Conservation (phyloP, 2,888 invertebrate species). For the Notocelia uddmanniana region DNA sequence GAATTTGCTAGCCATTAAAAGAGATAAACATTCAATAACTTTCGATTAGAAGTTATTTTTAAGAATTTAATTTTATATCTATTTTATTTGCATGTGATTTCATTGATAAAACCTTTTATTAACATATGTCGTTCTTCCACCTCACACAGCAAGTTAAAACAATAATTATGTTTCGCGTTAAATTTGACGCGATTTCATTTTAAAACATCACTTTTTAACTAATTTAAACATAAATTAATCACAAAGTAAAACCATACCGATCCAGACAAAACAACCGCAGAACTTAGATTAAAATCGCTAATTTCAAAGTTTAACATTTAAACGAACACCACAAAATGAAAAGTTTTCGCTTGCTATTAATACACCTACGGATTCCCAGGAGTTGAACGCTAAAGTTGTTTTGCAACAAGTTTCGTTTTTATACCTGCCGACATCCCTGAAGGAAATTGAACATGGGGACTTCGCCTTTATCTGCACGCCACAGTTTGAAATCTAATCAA, state of each 20-base stretch:
- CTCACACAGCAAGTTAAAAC: too few relatives aligned
- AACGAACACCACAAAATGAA: slow-evolving; percentile 30
- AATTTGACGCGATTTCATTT: neutral
- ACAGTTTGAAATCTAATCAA: slow-evolving; percentile 63
- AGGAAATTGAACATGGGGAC: slow-evolving; percentile 50
- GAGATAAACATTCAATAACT: too few relatives aligned
- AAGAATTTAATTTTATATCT: too few relatives aligned
- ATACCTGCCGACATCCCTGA: slow-evolving; percentile 38
- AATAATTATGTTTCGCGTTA: neutral
- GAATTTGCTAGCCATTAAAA: too few relatives aligned
- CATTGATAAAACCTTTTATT: too few relatives aligned
- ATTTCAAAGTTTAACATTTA: slow-evolving; percentile 33
- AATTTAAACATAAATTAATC: neutral
- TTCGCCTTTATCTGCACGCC: slow-evolving; percentile 54
- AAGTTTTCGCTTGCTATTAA: slow-evolving; percentile 30
- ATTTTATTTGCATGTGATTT: too few relatives aligned
- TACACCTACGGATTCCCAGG: slow-evolving; percentile 8
- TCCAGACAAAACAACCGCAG: slow-evolving; percentile 11
- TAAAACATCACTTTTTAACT: neutral
- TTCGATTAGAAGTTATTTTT: too few relatives aligned
- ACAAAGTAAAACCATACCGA: neutral
- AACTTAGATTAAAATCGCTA: slow-evolving; percentile 34
- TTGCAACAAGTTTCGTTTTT: slow-evolving; percentile 35
- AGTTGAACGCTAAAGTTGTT: slow-evolving; percentile 26
- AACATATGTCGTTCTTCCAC: too few relatives aligned